Evolutionary conservation across 2,113 vertebrate species (phyloP).

Genomic region (Hyaena hyaena): DNA sequence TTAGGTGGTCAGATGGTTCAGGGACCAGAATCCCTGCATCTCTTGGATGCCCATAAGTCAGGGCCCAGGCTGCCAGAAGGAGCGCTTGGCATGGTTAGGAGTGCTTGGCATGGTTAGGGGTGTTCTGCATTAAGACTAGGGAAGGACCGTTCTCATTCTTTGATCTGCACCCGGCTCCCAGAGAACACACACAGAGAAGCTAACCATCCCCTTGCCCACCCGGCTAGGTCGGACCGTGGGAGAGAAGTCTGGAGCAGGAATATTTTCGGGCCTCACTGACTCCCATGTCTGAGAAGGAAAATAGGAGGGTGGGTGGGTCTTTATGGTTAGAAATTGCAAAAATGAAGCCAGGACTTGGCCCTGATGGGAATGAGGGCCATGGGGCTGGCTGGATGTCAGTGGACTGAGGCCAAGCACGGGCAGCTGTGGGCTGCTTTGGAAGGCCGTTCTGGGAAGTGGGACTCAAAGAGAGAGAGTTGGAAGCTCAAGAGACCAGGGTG

Average conservation of each 20-base stretch:
- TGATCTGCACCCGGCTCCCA: slow-evolving; percentile 14
- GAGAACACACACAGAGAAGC: slow-evolving; percentile 26
- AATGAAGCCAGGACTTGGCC: neutral
- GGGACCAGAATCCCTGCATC: neutral
- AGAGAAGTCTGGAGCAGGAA: slow-evolving; percentile 32
- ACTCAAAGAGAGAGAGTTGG: neutral
- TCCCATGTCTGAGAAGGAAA: neutral
- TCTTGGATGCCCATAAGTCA: slow-evolving; percentile 33
- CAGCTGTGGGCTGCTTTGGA: neutral
- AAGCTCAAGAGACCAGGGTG: neutral
- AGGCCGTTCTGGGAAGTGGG: neutral
- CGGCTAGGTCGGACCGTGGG: neutral
- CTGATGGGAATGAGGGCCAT: neutral
- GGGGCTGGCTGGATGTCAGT: neutral
- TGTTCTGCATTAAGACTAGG: slow-evolving; percentile 53
- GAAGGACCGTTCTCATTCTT: slow-evolving; percentile 32
- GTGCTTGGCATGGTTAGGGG: neutral
- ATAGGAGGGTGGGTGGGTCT: neutral
- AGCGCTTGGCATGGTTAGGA: neutral
- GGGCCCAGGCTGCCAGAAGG: neutral
- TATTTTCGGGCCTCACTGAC: neutral
- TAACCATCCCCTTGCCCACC: neutral
- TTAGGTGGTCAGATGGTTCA: neutral
- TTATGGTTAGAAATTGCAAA: slow-evolving; percentile 22
- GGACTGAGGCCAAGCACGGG: neutral